Base-by-base conservation (phyloP, 2,888 invertebrate species). In the Parelbella ahira region DNA sequence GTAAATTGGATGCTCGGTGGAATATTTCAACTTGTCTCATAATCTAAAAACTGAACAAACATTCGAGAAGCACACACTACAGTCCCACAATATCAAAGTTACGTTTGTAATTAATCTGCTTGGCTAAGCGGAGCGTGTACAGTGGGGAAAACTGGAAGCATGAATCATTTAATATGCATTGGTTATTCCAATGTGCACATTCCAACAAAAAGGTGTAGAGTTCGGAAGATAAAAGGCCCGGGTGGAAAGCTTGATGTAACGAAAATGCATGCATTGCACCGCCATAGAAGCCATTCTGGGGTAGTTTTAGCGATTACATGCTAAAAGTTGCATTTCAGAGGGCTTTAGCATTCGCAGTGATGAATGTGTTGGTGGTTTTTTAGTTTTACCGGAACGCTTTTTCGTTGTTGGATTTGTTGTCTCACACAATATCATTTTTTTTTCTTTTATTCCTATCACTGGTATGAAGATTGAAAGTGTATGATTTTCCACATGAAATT, bases 161-260 rank as follows among this genome's bases (percentile, higher is more conserved):
- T 75, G 70, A 70, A 78, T 77, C 72, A 79, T 76, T 77, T 71
- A 70, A 62, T 74, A 78, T 77, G 75, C 76, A 74, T 76, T 74
- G 51, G 49, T 47, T 54, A 53, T 51, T 49, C 48, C 47, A 43
- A n/a, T n/a, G 44, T 37, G 43, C 29, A 34, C 45, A 24, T 21
- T 12, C 18, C 24, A 30, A 34, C 25, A 44, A 47, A 47, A 47
- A 39, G 38, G 47, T 48, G 44, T 25, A 45, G 47, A 46, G 33
- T 47, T 49, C 29, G 28, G 39, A 49, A 54, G 51, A 54, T 56
- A 53, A 57, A 58, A 53, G 48, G 45, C 44, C 34, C 25, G 34
- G 21, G 20, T 37, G 33, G 45, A 24, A 44, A 32, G 44, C 39
- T 29, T 28, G 39, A 42, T 48, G 45, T 21, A 48, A 34, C 34